These are phyloP conservation scores for Sphaerophoria taeniata DNA, from an alignment of 2,888 invertebrate genomes.

Conservation along the genomic window DNA sequence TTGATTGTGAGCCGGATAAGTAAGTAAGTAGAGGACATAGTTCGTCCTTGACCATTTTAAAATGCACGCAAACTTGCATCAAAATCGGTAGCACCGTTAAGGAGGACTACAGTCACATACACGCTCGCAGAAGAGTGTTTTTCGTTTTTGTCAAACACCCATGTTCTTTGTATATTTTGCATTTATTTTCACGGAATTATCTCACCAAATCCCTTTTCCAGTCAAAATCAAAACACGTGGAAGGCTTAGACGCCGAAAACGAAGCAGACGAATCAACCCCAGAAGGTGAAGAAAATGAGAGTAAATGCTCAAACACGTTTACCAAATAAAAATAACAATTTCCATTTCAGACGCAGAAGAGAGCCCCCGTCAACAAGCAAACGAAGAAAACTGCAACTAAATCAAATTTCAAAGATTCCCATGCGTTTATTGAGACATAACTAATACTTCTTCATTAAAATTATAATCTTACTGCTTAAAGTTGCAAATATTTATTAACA, in stretches of 20 bases:
- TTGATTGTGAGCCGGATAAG: too few relatives aligned
- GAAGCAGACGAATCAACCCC: neutral
- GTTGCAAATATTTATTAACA: slow-evolving; percentile 34
- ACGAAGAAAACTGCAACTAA: slow-evolving; percentile 8
- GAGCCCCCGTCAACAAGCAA: slow-evolving; percentile 20
- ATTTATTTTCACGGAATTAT: neutral
- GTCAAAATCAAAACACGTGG: slow-evolving; percentile 18
- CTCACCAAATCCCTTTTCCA: neutral
- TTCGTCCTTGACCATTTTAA: too few relatives aligned
- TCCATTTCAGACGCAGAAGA: slow-evolving; percentile 18
- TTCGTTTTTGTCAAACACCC: too few relatives aligned
- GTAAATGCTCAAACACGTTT: slow-evolving; percentile 1
- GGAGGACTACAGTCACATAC: too few relatives aligned
- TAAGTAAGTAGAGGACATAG: too few relatives aligned
- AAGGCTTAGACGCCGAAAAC: neutral
- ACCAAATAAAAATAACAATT: neutral
- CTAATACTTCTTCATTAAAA: slow-evolving; percentile 52
- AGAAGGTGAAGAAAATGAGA: slow-evolving; percentile 24
- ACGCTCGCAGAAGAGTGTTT: too few relatives aligned
- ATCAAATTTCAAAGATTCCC: neutral
- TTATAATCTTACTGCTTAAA: slow-evolving; percentile 6
- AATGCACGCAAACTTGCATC: too few relatives aligned
- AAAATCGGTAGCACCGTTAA: too few relatives aligned
- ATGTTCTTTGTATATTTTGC: too few relatives aligned
- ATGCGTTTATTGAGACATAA: slow-evolving; percentile 38